These are phyloP conservation scores for Caranx melampygus DNA, from an alignment of 2,113 vertebrate species.

Conservation along the genomic window DNA sequence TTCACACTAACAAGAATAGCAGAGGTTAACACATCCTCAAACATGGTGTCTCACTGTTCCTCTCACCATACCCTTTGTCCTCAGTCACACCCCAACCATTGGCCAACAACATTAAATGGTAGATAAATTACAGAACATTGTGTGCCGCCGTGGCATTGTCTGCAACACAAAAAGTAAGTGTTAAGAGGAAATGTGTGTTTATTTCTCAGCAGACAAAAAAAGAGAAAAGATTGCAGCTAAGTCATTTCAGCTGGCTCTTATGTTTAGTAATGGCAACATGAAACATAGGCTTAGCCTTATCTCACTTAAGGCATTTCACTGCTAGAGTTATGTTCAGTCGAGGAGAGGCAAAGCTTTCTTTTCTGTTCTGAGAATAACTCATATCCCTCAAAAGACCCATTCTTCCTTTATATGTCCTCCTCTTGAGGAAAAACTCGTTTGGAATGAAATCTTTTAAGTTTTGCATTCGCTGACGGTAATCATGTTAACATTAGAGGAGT, in stretches of 20 bases:
- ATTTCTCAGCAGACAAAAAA: constrained; percentile 27
- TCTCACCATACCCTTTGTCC: constrained; percentile 34
- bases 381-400: constrained; percentile 40
- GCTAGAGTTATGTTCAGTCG: constrained; percentile 42
- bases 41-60: constrained; percentile 5
- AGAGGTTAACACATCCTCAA: constrained; percentile 4
- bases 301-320: constrained; percentile 53
- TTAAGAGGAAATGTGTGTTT: constrained; percentile 20
- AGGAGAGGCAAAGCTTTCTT: constrained; percentile 35
- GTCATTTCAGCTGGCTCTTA: constrained; percentile 35
- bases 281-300: constrained; percentile 53
- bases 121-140: constrained; percentile 19
- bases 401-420: constrained; percentile 27
- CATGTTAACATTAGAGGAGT: constrained; percentile 18
- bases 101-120: constrained; percentile 22
- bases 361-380: constrained; percentile 61
- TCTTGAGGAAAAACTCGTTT: constrained; percentile 55
- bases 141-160: not conserved
- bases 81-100: not conserved
- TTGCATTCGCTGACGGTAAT: constrained; percentile 14
- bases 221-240: constrained; percentile 10
- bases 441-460: constrained; percentile 36
- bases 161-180: not conserved
- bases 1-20: constrained; percentile 29
- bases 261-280: constrained; percentile 47